A percentile compares a stretch with the other conserved stretches of the same genome.
These are phyloP conservation scores for Hirtodrosophila cameraria DNA, from an alignment of 2,888 invertebrate species.

Conservation along the genomic window DNA sequence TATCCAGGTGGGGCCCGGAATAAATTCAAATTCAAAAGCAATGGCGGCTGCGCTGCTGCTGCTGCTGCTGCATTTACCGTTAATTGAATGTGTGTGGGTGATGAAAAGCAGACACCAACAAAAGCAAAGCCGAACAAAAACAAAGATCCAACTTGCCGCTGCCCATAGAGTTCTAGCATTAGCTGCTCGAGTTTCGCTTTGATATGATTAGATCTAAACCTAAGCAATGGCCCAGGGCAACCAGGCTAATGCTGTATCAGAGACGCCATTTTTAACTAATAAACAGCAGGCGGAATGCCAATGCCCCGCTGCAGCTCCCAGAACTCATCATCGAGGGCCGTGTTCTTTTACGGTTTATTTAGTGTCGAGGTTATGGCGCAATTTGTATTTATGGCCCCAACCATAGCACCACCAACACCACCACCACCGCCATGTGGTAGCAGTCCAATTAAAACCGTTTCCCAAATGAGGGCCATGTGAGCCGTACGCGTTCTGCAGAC, in stretches of 20 bases:
- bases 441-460: constrained; percentile 69
- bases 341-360: constrained; percentile 72
- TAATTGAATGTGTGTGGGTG: constrained; percentile 71
- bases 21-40: constrained; percentile 20
- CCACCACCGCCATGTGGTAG: constrained; percentile 51
- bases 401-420: constrained; percentile 6
- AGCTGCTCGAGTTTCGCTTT: constrained; percentile 30
- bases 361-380: constrained; percentile 73
- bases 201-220: constrained; percentile 30
- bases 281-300: constrained; percentile 15
- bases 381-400: constrained; percentile 70
- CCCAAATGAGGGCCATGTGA: constrained; percentile 57
- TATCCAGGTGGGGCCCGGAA: constrained; percentile 25
- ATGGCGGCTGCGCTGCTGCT: constrained; percentile 50
- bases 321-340: constrained; percentile 26
- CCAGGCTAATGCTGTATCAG: constrained; percentile 30
- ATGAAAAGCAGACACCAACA: constrained; percentile 66
- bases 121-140: constrained; percentile 25
- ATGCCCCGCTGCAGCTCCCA: constrained; percentile 31
- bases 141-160: constrained; percentile 34
- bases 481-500: constrained; percentile 9
- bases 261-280: constrained; percentile 62
- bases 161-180: constrained; percentile 9
- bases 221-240: not conserved
- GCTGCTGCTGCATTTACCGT: constrained; percentile 57